Conservation (phyloP, 1,140 invertebrate genomes). For the Temnothorax longispinosus region DNA sequence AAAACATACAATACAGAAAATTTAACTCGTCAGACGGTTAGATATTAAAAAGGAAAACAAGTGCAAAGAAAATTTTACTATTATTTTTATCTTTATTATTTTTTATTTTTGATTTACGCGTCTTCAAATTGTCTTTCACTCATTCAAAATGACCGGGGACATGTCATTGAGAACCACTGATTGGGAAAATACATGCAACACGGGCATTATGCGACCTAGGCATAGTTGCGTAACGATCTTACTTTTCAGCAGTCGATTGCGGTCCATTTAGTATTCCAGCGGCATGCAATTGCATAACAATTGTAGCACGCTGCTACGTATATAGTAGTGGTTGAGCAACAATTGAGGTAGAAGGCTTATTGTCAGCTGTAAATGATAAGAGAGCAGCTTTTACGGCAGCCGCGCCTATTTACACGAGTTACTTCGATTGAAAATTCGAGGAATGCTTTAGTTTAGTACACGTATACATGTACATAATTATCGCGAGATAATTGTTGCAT, state of each 20-base stretch:
- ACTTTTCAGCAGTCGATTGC: slow-evolving; percentile 60
- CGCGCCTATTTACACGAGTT: slow-evolving; percentile 10
- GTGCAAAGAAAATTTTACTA: not conserved
- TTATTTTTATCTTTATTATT: not conserved
- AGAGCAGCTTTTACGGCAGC: slow-evolving; percentile 31
- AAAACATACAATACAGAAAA: not conserved
- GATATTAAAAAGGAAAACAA: not conserved
- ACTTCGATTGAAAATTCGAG: not conserved
- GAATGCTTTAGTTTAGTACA: not conserved
- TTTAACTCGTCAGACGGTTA: no score
- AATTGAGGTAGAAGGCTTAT: slow-evolving; percentile 58
- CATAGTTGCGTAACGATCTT: slow-evolving; percentile 48
- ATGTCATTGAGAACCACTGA: slow-evolving; percentile 5
- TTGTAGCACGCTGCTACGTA: slow-evolving; percentile 25
- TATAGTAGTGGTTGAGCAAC: slow-evolving; percentile 59
- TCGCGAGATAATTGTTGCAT: not conserved
- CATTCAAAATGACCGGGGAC: not conserved
- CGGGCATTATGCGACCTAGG: slow-evolving; percentile 32
- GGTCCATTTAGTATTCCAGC: slow-evolving; percentile 66
- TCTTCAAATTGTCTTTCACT: not conserved
- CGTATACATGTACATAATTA: not conserved
- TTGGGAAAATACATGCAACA: slow-evolving; percentile 10
- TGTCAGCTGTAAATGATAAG: slow-evolving; percentile 54
- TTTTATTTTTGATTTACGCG: not conserved
- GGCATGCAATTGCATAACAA: slow-evolving; percentile 71